Evolutionary conservation across 2,113 vertebrate species (phyloP).

Genomic region (Chlorodrepanis virens): DNA sequence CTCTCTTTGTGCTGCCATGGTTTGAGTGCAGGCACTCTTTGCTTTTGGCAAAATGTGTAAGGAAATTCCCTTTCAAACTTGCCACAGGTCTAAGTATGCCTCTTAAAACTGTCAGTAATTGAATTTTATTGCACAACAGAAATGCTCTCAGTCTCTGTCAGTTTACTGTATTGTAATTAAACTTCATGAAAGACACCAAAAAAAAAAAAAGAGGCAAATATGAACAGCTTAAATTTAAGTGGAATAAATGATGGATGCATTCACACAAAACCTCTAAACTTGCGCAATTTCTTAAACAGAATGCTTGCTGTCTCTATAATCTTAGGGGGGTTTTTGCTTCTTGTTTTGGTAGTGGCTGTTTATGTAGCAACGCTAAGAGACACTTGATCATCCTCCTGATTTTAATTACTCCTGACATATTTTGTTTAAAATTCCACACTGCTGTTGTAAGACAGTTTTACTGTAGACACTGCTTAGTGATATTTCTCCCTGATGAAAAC

Average conservation of each 20-base stretch:
- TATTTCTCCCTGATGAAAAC: constrained; percentile 56
- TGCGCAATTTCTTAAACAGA: neutral
- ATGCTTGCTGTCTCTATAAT: neutral
- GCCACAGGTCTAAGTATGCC: neutral
- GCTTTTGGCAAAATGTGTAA: neutral
- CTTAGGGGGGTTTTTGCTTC: neutral
- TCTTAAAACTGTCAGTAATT: neutral
- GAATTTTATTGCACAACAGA: neutral
- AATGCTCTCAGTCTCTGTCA: neutral
- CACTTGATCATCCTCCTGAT: constrained; percentile 40
- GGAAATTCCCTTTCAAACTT: neutral
- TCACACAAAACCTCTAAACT: neutral
- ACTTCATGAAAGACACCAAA: neutral
- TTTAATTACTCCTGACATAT: constrained; percentile 55
- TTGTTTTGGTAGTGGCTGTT: constrained; percentile 41
- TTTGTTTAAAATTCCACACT: constrained; percentile 56
- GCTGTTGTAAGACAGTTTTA: constrained; percentile 57
- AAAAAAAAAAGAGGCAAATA: neutral
- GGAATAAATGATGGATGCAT: neutral
- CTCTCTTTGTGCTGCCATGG: rapidly evolving
- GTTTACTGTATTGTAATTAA: neutral
- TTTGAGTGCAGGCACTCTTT: neutral
- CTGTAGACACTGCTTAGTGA: constrained; percentile 33
- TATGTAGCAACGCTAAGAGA: neutral
- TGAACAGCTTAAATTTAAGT: neutral